These are phyloP conservation scores for Elgaria multicarinata DNA, from an alignment of 2,113 vertebrate species.

Conservation along the genomic window DNA sequence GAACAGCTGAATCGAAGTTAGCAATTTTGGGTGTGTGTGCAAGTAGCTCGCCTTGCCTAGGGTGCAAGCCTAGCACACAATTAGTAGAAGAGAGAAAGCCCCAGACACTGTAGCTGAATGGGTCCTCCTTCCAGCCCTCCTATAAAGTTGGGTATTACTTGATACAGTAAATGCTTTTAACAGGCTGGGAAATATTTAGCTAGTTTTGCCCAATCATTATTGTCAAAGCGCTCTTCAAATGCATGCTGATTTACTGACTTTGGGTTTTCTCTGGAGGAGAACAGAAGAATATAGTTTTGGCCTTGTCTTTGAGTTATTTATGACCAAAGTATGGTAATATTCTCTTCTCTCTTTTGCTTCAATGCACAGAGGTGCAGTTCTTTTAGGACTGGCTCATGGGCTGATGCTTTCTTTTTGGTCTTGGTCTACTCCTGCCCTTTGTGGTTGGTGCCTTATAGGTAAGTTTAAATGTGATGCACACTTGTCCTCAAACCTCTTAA, in stretches of 20 bases:
- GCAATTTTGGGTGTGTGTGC: no score
- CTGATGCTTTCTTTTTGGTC: slow-evolving; percentile 73
- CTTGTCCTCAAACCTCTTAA: neutral
- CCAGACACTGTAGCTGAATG: neutral
- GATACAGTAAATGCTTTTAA: neutral
- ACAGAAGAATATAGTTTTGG: neutral
- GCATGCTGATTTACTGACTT: no score
- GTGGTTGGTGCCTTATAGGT: slow-evolving; percentile 68
- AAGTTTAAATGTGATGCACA: slow-evolving; percentile 17
- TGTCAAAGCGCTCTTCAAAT: neutral
- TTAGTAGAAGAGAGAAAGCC: neutral
- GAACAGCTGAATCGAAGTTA: no score
- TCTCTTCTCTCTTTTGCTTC: slow-evolving; percentile 24
- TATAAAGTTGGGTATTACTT: neutral
- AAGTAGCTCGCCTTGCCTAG: no score
- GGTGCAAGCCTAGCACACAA: neutral
- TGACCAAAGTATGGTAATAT: neutral
- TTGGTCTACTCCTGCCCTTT: slow-evolving; percentile 49
- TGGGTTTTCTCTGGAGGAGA: neutral
- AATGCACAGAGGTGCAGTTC: slow-evolving; percentile 62
- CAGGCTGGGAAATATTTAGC: neutral
- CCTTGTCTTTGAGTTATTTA: neutral
- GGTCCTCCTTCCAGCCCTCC: neutral
- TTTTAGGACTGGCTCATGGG: slow-evolving; percentile 67
- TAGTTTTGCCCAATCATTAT: neutral